Percentiles rank a stretch among this genome's conserved stretches.
phyloP scores from a whole-genome alignment of 1,140 invertebrate genomes.

The Drosophila fuyamai region DNA sequence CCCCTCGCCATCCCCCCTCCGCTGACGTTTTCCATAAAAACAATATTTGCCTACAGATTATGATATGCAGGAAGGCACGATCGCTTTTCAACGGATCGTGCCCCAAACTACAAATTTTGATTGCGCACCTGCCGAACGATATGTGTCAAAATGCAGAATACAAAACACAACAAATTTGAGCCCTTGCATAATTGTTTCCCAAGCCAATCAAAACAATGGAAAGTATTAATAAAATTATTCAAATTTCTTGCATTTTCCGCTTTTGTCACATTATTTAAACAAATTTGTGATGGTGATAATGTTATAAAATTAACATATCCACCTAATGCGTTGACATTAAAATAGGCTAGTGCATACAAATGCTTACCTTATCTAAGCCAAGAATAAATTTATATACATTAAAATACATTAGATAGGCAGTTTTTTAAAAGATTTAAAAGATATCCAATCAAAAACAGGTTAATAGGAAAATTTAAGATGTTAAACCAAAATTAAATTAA shows the following conservation, averaged over 20 bases:
- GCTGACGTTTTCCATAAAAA: slow-evolving; percentile 2
- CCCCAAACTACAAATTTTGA: slow-evolving; percentile 31
- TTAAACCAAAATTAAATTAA: too few relatives aligned
- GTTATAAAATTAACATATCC: slow-evolving; percentile 19
- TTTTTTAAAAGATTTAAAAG: background rate
- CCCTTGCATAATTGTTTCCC: slow-evolving; percentile 31
- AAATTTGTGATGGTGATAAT: slow-evolving; percentile 26
- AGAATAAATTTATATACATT: slow-evolving; percentile 2
- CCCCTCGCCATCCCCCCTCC: background rate
- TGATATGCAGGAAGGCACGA: slow-evolving; percentile 46
- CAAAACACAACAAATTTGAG: background rate
- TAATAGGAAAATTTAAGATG: background rate
- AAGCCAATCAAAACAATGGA: slow-evolving; percentile 36
- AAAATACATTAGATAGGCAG: background rate
- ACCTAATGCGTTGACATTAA: slow-evolving; percentile 6
- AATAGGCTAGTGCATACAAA: background rate
- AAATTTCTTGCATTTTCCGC: slow-evolving; percentile 39
- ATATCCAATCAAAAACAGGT: background rate
- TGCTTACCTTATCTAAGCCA: background rate
- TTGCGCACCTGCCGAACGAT: slow-evolving; percentile 36
- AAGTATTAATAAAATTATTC: slow-evolving; percentile 36
- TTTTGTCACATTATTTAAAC: slow-evolving; percentile 47
- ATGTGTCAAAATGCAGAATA: slow-evolving; percentile 37
- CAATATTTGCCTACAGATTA: slow-evolving; percentile 37
- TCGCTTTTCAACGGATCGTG: slow-evolving; percentile 29